Conservation (phyloP, 2,797 vertebrate species). For the Bovichtus diacanthus region DNA sequence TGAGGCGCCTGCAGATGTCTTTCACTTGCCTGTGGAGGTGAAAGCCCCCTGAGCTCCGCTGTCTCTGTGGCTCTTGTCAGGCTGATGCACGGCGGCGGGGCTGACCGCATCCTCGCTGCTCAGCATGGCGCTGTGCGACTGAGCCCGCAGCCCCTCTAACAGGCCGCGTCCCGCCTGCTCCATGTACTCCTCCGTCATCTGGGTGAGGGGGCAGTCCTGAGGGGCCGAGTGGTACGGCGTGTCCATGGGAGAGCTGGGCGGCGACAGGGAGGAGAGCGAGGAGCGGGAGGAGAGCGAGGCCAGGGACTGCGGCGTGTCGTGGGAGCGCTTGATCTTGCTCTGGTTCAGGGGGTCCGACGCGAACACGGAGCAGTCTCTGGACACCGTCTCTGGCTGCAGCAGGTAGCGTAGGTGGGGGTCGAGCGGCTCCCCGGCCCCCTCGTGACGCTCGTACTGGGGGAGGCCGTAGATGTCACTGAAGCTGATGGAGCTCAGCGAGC, state of each 20-base stretch:
- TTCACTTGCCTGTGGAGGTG: slow-evolving; percentile 77
- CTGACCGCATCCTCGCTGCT: slow-evolving; percentile 80
- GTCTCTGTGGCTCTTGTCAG: slow-evolving; percentile 89
- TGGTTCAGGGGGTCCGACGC: slow-evolving; percentile 76
- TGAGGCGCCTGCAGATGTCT: too few relatives aligned
- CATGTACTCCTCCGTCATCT: slow-evolving; percentile 94
- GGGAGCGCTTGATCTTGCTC: slow-evolving; percentile 89
- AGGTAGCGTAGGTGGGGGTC: slow-evolving; percentile 92
- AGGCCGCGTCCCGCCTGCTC: slow-evolving; percentile 90
- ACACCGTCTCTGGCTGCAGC: slow-evolving; percentile 86
- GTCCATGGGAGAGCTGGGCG: slow-evolving; percentile 97
- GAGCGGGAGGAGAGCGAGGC: slow-evolving; percentile 96
- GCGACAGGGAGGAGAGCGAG: slow-evolving; percentile 95
- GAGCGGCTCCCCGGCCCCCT: slow-evolving; percentile 80
- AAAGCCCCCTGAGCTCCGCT: slow-evolving; percentile 79
- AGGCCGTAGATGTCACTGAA: slow-evolving; percentile 98
- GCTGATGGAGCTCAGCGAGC: slow-evolving; percentile 97
- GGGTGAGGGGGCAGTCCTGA: slow-evolving; percentile 92
- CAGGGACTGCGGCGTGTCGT: slow-evolving; percentile 95
- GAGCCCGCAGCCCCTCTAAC: slow-evolving; percentile 89
- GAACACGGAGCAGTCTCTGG: slow-evolving; percentile 81
- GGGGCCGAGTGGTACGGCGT: slow-evolving; percentile 92
- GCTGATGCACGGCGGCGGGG: slow-evolving; percentile 64
- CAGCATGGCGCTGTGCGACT: slow-evolving; percentile 75
- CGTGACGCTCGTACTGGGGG: slow-evolving; percentile 93